phyloP scores from a whole-genome alignment of 2,113 vertebrate species.

The Megaceryle maxima region DNA sequence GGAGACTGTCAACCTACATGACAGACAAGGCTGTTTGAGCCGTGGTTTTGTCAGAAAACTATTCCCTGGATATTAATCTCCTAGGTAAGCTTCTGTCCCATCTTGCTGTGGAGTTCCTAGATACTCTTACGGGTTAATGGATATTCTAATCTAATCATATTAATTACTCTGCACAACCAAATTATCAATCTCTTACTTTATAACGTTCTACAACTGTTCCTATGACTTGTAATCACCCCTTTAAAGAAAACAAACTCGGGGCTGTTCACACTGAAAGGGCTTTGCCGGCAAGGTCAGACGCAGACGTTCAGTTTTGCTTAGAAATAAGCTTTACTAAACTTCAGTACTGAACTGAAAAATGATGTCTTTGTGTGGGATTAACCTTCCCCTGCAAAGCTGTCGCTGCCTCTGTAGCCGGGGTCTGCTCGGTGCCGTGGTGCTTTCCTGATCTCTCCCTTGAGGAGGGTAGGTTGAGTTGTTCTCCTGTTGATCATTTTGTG shows the following conservation, averaged over 20 bases:
- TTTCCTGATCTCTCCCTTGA: background rate
- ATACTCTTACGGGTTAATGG: background rate
- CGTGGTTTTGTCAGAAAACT: background rate
- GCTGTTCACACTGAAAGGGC: background rate
- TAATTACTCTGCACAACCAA: background rate
- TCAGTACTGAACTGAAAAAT: background rate
- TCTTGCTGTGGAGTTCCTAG: background rate
- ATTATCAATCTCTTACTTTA: background rate
- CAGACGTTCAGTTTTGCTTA: background rate
- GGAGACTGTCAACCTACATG: background rate
- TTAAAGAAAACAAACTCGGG: background rate
- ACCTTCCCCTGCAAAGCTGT: background rate
- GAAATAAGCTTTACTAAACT: slow-evolving; percentile 37
- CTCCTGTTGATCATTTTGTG: slow-evolving; percentile 54
- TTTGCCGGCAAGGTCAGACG: background rate
- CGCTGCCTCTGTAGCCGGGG: background rate
- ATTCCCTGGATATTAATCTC: background rate
- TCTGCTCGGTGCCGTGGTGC: background rate
- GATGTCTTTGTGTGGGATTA: slow-evolving; percentile 34
- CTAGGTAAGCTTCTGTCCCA: background rate
- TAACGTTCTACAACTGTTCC: background rate
- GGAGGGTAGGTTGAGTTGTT: slow-evolving; percentile 39
- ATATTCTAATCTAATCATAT: background rate
- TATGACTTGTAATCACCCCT: background rate
- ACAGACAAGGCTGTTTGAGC: background rate